Evolutionary conservation across 2,113 vertebrate genomes (phyloP).

Genomic region (Zingel zingel): DNA sequence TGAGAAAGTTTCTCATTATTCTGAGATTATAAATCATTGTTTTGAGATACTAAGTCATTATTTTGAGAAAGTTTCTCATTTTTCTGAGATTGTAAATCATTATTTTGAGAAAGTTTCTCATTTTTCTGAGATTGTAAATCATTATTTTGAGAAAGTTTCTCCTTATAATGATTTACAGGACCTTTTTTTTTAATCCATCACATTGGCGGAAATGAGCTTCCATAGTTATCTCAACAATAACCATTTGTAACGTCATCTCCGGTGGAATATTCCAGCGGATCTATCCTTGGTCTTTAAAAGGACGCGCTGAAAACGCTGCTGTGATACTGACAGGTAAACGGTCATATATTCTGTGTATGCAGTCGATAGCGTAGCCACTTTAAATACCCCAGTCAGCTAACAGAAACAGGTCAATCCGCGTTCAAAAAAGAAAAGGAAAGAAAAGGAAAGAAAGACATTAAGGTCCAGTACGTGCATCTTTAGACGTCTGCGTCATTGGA

Average conservation of each 20-base stretch:
- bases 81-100: too few species aligned
- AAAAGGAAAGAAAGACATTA: not conserved
- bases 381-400: not conserved
- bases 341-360: not conserved
- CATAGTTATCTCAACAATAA: too few species aligned
- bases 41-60: too few species aligned
- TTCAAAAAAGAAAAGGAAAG: not conserved
- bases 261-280: conserved; percentile 82
- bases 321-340: conserved; percentile 54
- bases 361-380: not conserved
- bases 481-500: conserved; percentile 15
- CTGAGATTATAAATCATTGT: too few species aligned
- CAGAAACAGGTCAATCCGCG: not conserved
- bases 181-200: too few species aligned
- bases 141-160: too few species aligned
- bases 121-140: too few species aligned
- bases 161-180: too few species aligned
- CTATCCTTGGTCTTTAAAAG: conserved; percentile 72
- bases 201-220: too few species aligned
- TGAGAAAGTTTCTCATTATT: too few species aligned
- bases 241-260: conserved; percentile 77
- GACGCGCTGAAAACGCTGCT: conserved; percentile 37
- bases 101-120: too few species aligned
- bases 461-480: not conserved
- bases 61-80: too few species aligned